Percentiles rank a stretch among this genome's conserved stretches.
phyloP scores from a whole-genome alignment of 1,140 invertebrate genomes.

The Colletes latitarsis region DNA sequence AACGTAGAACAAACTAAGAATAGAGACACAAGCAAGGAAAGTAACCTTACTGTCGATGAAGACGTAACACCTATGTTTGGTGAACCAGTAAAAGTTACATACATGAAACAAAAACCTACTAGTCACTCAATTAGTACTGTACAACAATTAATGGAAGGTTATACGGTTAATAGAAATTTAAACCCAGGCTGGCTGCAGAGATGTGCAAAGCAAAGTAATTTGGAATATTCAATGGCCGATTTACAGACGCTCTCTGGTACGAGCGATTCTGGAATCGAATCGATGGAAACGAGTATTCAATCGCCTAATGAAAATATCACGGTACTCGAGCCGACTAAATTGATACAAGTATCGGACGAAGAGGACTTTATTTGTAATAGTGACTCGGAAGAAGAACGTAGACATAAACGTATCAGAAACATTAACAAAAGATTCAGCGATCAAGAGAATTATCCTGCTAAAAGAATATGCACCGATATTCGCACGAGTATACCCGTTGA shows the following conservation, averaged over 20 bases:
- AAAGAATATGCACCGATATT: conserved; percentile 53
- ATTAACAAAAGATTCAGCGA: conserved; percentile 61
- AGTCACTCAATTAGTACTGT: conserved; percentile 76
- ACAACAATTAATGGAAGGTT: conserved; percentile 69
- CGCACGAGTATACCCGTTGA: background rate
- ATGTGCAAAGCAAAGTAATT: conserved; percentile 66
- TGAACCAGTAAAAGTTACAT: conserved; percentile 69
- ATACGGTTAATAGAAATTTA: conserved; percentile 74
- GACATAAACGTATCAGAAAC: conserved; percentile 75
- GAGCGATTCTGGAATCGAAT: conserved; percentile 72
- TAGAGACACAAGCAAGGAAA: background rate
- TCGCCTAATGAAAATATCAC: conserved; percentile 46
- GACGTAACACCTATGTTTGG: conserved; percentile 52
- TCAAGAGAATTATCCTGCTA: conserved; percentile 39
- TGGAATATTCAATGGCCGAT: conserved; percentile 31
- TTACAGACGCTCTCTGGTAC: conserved; percentile 62
- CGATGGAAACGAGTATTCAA: conserved; percentile 62
- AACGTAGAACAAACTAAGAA: background rate
- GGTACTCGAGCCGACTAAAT: background rate
- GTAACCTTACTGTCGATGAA: conserved; percentile 35
- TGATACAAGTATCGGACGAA: conserved; percentile 65
- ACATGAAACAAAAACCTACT: conserved; percentile 49
- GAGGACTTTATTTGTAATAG: conserved; percentile 85
- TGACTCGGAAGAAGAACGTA: conserved; percentile 83
- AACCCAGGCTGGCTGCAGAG: conserved; percentile 83